Percentiles rank a stretch among this genome's conserved stretches.
Conservation (phyloP, 2,888 invertebrate genomes). For the Drosophila neonasuta region DNA sequence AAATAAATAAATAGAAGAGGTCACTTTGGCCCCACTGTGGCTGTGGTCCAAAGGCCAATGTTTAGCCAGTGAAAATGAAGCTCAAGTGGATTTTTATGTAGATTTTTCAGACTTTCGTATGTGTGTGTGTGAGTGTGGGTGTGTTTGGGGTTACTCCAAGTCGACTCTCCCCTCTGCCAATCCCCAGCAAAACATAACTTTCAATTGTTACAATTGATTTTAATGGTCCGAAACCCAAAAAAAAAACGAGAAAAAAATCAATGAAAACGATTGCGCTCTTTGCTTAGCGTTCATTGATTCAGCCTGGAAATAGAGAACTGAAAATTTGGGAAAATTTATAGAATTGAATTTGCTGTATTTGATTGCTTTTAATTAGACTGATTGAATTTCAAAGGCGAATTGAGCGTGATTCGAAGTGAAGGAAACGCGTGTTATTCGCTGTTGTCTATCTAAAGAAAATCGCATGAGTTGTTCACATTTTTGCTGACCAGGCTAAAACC, state of each 20-base stretch:
- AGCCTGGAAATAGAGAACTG: slow-evolving; percentile 40
- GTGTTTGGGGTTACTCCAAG: slow-evolving; percentile 1
- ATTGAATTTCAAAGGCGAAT: slow-evolving; percentile 58
- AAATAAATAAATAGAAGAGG: neutral
- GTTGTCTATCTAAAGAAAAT: slow-evolving; percentile 30
- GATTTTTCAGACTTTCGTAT: slow-evolving; percentile 36
- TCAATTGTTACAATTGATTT: slow-evolving; percentile 73
- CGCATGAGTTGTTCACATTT: slow-evolving; percentile 65
- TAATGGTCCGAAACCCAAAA: slow-evolving; percentile 31
- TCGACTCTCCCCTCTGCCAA: neutral
- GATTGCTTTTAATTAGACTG: slow-evolving; percentile 76
- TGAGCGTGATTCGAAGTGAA: neutral
- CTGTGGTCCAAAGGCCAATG: slow-evolving; percentile 7
- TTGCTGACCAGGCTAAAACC: slow-evolving; percentile 20
- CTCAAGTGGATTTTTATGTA: slow-evolving; percentile 74
- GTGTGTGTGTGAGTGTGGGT: slow-evolving; percentile 37
- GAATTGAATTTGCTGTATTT: slow-evolving; percentile 41
- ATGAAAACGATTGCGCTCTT: slow-evolving; percentile 66
- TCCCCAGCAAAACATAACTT: slow-evolving; percentile 35
- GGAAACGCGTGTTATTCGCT: slow-evolving; percentile 37
- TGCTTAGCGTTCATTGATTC: slow-evolving; percentile 50
- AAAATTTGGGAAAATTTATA: slow-evolving; percentile 31
- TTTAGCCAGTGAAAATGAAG: slow-evolving; percentile 40
- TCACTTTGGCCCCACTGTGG: slow-evolving; percentile 34
- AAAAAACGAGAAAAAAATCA: slow-evolving; percentile 52